Evolutionary conservation across 2,797 vertebrate genomes (phyloP).

Genomic region (Peromyscus melanophrys): DNA sequence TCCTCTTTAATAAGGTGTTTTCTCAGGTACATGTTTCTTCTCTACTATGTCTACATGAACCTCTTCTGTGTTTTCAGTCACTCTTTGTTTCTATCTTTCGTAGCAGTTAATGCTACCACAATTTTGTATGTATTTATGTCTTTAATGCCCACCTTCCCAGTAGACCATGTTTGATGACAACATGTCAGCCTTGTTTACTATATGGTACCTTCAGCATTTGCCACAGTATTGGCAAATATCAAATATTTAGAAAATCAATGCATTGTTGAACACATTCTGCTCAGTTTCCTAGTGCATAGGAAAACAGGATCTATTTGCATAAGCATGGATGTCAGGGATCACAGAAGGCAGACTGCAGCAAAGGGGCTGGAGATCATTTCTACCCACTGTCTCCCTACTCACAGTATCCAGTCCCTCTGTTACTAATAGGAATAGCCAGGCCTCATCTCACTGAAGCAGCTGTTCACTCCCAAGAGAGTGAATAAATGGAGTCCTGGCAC

Average conservation of each 20-base stretch:
- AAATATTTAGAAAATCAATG: constrained; percentile 32
- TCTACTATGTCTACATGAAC: background rate
- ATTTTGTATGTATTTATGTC: constrained; percentile 24
- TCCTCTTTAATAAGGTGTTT: background rate
- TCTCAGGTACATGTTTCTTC: background rate
- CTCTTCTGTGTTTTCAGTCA: background rate
- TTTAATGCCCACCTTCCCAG: background rate
- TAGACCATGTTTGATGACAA: constrained; percentile 51
- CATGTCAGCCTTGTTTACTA: background rate
- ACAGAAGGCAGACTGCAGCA: background rate
- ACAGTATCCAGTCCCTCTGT: background rate
- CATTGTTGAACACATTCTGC: background rate
- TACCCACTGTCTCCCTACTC: background rate
- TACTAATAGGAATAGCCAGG: constrained; percentile 39
- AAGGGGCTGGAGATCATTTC: background rate
- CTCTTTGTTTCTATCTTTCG: background rate
- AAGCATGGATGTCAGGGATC: background rate
- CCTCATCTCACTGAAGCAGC: constrained; percentile 49
- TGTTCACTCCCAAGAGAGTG: constrained; percentile 33
- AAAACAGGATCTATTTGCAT: background rate
- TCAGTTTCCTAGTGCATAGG: constrained; percentile 55
- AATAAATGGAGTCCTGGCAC: constrained; percentile 60
- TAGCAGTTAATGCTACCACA: background rate
- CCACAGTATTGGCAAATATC: background rate
- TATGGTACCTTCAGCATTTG: background rate